These are phyloP conservation scores for Cardinalis cardinalis DNA, from an alignment of 2,113 vertebrate species.

Conservation along the genomic window DNA sequence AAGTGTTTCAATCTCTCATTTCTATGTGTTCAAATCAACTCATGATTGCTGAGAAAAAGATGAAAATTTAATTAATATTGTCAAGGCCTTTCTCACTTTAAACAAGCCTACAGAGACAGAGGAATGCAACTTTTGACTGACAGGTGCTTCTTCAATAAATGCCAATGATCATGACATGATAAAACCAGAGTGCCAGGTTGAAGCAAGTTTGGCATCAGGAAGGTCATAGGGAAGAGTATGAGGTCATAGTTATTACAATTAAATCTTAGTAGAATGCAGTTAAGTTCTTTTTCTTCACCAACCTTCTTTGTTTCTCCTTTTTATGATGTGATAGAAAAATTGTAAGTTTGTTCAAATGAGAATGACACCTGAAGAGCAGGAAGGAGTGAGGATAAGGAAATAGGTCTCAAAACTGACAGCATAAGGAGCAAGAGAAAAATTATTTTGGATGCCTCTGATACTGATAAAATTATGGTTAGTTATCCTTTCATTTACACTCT, in stretches of 20 bases:
- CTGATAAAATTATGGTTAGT: not conserved
- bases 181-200: not conserved
- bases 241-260: not conserved
- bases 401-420: not conserved
- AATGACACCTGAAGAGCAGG: accelerated
- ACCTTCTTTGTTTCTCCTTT: not conserved
- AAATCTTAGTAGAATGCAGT: not conserved
- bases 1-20: not conserved
- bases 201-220: not conserved
- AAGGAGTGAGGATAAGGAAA: not conserved
- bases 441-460: not conserved
- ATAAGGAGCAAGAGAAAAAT: not conserved
- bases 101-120: not conserved
- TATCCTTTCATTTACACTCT: not conserved
- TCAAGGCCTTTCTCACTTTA: not conserved
- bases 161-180: not conserved
- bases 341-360: not conserved
- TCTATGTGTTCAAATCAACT: not conserved
- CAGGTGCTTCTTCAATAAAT: not conserved
- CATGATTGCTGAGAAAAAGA: not conserved
- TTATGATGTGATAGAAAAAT: not conserved
- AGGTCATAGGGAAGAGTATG: not conserved
- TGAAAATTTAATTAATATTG: not conserved
- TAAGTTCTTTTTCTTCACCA: not conserved
- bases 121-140: not conserved